These are phyloP conservation scores for Caenorhabditis latens DNA, from an alignment of 1,140 invertebrate species.

Conservation along the genomic window DNA sequence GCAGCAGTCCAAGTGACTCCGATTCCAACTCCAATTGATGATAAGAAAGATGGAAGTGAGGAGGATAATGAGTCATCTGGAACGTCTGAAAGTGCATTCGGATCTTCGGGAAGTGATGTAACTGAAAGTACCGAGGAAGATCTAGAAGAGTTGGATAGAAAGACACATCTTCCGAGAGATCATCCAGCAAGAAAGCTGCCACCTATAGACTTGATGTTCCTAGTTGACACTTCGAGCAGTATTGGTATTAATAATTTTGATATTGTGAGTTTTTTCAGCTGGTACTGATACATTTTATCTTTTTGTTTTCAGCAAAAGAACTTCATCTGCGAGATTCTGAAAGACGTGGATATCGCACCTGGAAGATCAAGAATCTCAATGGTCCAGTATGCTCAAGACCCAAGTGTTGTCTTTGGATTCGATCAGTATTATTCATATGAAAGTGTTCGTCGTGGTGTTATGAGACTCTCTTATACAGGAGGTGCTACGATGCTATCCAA, in stretches of 20 bases:
- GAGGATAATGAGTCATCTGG: background rate
- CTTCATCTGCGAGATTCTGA: slow-evolving; percentile 61
- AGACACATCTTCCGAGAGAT: slow-evolving; percentile 63
- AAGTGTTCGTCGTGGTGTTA: slow-evolving; percentile 69
- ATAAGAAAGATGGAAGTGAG: background rate
- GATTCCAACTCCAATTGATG: background rate
- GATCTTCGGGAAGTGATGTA: slow-evolving; percentile 19
- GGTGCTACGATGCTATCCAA: slow-evolving; percentile 74
- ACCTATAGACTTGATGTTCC: slow-evolving; percentile 70
- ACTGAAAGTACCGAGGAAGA: background rate
- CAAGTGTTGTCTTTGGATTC: slow-evolving; percentile 71
- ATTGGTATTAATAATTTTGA: slow-evolving; percentile 69
- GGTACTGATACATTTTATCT: background rate
- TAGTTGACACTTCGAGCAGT: slow-evolving; percentile 69
- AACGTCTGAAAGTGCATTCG: background rate
- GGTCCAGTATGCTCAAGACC: slow-evolving; percentile 72
- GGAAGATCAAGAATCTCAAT: slow-evolving; percentile 69
- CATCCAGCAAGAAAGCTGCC: slow-evolving; percentile 71
- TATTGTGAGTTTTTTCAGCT: slow-evolving; percentile 23
- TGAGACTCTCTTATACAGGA: slow-evolving; percentile 72
- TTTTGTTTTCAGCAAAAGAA: slow-evolving; percentile 66
- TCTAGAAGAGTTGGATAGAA: slow-evolving; percentile 34
- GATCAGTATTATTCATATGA: slow-evolving; percentile 68
- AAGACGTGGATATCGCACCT: slow-evolving; percentile 73
- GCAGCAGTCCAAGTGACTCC: slow-evolving; percentile 28